Conservation (phyloP, 92 coral and sea anemone species). For the Epizoanthus rinbou region DNA sequence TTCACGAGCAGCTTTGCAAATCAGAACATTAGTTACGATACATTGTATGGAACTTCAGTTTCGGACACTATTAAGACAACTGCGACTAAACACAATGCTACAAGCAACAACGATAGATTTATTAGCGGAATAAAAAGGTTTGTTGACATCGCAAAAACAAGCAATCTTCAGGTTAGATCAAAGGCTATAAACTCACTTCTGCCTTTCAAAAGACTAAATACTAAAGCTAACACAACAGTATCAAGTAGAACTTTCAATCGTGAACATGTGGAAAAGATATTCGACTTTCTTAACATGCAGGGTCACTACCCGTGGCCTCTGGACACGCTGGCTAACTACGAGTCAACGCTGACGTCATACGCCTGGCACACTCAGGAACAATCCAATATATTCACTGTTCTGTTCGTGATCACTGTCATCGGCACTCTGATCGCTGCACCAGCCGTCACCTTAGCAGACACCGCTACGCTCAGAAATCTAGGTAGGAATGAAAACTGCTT, state of each 20-base stretch:
- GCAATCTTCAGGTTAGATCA: no score
- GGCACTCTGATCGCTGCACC: conserved; percentile 85
- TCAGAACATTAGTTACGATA: neutral
- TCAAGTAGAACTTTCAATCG: conserved; percentile 46
- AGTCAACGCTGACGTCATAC: conserved; percentile 52
- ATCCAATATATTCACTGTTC: conserved; percentile 66
- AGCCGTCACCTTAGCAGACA: conserved; percentile 88
- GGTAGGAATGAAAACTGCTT: conserved; percentile 52
- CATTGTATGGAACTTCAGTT: neutral
- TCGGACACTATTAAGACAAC: neutral
- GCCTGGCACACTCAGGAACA: conserved; percentile 59
- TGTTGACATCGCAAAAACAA: neutral
- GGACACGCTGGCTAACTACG: conserved; percentile 73
- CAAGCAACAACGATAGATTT: neutral
- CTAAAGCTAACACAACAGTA: conserved; percentile 18
- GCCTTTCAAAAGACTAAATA: conserved; percentile 2
- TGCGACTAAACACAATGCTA: neutral
- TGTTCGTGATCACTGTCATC: conserved; percentile 79
- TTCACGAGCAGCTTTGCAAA: neutral
- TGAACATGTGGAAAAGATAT: conserved; percentile 66
- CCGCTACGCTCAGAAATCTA: conserved; percentile 81
- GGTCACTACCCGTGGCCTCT: conserved; percentile 96
- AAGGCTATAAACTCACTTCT: conserved; percentile 17
- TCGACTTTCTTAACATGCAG: conserved; percentile 78
- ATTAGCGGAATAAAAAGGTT: neutral